These are phyloP conservation scores for Mimas tiliae DNA, from an alignment of 2,888 invertebrate species.

Conservation along the genomic window DNA sequence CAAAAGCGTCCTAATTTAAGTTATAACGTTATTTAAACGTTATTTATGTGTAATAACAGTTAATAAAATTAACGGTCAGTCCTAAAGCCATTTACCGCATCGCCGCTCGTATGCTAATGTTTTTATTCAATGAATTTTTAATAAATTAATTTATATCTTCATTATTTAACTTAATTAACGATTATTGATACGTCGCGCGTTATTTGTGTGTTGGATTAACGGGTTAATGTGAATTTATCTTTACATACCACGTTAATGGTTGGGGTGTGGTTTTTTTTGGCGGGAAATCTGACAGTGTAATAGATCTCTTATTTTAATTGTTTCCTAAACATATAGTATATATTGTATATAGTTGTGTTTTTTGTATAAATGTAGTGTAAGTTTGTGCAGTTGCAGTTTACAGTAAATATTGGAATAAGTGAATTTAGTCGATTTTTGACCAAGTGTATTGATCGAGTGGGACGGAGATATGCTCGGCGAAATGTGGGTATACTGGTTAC, in stretches of 20 bases:
- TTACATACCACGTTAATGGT: not conserved
- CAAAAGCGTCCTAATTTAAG: conserved; percentile 1
- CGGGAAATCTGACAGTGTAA: no score
- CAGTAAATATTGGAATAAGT: no score
- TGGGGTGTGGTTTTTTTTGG: not conserved
- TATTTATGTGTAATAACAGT: conserved; percentile 49
- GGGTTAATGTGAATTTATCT: conserved; percentile 40
- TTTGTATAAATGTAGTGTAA: no score
- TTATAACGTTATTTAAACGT: conserved; percentile 8
- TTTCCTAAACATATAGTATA: no score
- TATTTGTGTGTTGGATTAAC: conserved; percentile 34
- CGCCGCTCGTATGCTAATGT: conserved; percentile 14
- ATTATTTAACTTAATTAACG: conserved; percentile 55
- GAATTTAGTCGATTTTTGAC: no score
- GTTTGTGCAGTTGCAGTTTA: no score
- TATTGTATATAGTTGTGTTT: no score
- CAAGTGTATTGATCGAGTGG: no score
- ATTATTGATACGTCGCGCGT: conserved; percentile 66
- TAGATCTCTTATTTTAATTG: no score
- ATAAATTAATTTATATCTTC: conserved; percentile 78
- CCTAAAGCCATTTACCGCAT: conserved; percentile 54
- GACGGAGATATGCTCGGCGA: no score
- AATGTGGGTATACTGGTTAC: no score
- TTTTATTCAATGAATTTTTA: conserved; percentile 68
- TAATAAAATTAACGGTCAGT: conserved; percentile 66